Percentiles rank a stretch among this genome's conserved stretches.
Evolutionary conservation across 2,888 invertebrate species (phyloP).

Genomic region (Gisinianus flammeolus): DNA sequence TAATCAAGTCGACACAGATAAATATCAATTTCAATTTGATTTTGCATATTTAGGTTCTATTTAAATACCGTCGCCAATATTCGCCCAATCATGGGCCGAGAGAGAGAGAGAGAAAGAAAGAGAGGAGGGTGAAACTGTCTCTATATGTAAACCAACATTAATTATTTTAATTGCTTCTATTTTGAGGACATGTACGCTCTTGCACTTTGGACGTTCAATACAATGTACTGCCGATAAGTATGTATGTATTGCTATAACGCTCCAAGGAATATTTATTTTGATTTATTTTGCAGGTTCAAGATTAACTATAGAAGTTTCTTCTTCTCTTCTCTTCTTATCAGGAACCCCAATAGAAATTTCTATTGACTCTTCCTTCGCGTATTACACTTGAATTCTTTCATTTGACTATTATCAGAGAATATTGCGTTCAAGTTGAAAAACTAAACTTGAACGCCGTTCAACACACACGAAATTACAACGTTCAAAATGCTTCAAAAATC

Average conservation of each 20-base stretch:
- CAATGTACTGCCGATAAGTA: not conserved
- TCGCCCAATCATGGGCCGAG: not conserved
- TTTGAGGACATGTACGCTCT: not conserved
- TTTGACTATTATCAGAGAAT: too few species aligned
- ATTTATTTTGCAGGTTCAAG: not conserved
- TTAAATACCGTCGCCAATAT: not conserved
- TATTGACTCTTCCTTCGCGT: too few species aligned
- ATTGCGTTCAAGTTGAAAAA: too few species aligned
- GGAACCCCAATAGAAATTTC: too few species aligned
- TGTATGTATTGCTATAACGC: not conserved
- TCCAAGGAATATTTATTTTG: not conserved
- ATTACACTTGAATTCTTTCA: too few species aligned
- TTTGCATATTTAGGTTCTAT: not conserved
- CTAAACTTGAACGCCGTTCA: too few species aligned
- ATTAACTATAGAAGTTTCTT: too few species aligned
- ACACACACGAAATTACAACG: too few species aligned
- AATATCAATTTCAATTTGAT: slow-evolving; percentile 13
- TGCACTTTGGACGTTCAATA: not conserved
- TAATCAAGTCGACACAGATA: slow-evolving; percentile 15
- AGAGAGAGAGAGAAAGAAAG: not conserved
- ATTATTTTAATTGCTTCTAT: slow-evolving; percentile 7
- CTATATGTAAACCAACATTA: slow-evolving; percentile 9
- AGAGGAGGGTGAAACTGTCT: not conserved
- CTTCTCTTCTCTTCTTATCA: not conserved
- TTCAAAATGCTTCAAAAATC: too few species aligned